These are phyloP conservation scores for Chloroceryle inda DNA, from an alignment of 2,797 vertebrate species.

Conservation along the genomic window DNA sequence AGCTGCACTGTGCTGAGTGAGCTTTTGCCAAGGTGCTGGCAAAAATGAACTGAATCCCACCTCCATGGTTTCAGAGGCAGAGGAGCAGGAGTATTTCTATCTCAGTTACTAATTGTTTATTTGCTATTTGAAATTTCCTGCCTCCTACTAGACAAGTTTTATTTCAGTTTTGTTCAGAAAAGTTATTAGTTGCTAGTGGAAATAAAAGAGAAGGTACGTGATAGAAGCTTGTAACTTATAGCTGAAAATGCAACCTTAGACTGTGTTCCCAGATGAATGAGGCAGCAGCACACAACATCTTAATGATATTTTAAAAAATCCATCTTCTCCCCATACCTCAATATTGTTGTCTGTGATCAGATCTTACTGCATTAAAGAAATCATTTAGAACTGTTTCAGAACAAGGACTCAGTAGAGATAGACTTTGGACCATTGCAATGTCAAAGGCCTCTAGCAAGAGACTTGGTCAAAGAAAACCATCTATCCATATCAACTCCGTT, in stretches of 20 bases:
- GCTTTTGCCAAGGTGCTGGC: background rate
- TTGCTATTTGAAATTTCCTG: background rate
- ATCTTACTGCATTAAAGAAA: background rate
- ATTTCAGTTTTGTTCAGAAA: background rate
- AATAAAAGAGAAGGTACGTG: background rate
- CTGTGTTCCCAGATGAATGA: background rate
- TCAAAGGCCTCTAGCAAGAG: background rate
- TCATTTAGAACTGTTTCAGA: background rate
- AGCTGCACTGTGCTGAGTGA: background rate
- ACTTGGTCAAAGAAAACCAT: background rate
- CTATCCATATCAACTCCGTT: background rate
- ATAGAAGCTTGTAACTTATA: background rate
- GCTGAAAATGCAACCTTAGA: background rate
- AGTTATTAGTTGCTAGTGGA: background rate
- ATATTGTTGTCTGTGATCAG: background rate
- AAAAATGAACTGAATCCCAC: background rate
- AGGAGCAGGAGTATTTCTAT: background rate
- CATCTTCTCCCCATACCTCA: background rate
- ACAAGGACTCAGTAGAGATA: background rate
- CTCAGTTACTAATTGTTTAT: background rate
- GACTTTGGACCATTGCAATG: background rate
- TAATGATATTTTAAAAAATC: background rate
- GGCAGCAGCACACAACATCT: background rate
- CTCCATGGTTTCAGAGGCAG: background rate
- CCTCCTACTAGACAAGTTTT: background rate